These are phyloP conservation scores for Cabera pusaria DNA, from an alignment of 2,888 invertebrate genomes.

Conservation along the genomic window DNA sequence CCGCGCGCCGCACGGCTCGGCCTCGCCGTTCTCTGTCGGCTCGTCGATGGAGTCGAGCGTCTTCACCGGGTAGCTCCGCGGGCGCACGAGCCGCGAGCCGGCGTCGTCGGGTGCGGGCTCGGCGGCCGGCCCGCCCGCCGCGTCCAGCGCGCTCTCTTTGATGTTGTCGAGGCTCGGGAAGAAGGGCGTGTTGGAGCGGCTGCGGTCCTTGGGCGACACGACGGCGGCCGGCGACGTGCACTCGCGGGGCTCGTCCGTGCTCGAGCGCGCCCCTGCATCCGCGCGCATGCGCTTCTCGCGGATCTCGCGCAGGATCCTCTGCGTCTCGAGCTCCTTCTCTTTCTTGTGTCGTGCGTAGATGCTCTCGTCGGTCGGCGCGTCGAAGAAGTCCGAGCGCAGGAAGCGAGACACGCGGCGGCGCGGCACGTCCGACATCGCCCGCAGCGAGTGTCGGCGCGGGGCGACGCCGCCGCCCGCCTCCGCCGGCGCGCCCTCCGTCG, in stretches of 20 bases:
- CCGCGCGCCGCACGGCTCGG: slow-evolving; percentile 42
- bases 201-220: slow-evolving; percentile 63
- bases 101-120: slow-evolving; percentile 44
- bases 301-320: slow-evolving; percentile 86
- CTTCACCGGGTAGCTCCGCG: slow-evolving; percentile 84
- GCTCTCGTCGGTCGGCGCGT: slow-evolving; percentile 86
- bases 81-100: slow-evolving; percentile 69
- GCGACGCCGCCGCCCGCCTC: slow-evolving; percentile 51
- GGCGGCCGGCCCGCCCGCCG: slow-evolving; percentile 36
- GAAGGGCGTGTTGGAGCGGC: slow-evolving; percentile 75
- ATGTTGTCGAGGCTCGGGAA: slow-evolving; percentile 79
- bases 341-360: slow-evolving; percentile 84
- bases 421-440: slow-evolving; percentile 61
- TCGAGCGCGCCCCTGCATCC: slow-evolving; percentile 40
- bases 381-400: slow-evolving; percentile 90
- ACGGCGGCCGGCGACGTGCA: slow-evolving; percentile 63
- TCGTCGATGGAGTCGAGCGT: slow-evolving; percentile 58
- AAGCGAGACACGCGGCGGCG: slow-evolving; percentile 86
- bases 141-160: slow-evolving; percentile 64
- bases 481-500: slow-evolving; percentile 54
- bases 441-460: slow-evolving; percentile 57
- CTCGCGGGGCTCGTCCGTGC: slow-evolving; percentile 53
- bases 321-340: slow-evolving; percentile 87
- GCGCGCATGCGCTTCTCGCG: slow-evolving; percentile 83
- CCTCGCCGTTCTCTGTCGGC: slow-evolving; percentile 39